Evolutionary conservation across 1,140 invertebrate species (phyloP).

Genomic region (Euwallacea similis): DNA sequence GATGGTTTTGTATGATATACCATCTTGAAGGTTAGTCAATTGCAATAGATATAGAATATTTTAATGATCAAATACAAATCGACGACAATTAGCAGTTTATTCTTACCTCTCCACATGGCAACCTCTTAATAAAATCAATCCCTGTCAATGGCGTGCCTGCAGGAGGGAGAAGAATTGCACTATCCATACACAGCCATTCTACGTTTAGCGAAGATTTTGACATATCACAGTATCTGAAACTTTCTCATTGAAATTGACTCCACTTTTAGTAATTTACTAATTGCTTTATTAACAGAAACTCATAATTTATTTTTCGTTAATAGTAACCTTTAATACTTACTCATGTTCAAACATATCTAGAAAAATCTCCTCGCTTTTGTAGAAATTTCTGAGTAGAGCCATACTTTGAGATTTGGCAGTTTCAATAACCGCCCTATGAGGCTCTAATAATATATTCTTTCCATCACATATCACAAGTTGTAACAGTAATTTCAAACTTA

Average conservation of each 20-base stretch:
- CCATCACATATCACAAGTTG: conserved; percentile 57
- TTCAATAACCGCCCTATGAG: conserved; percentile 72
- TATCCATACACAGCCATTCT: conserved; percentile 93
- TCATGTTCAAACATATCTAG: conserved; percentile 99
- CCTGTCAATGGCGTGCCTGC: conserved; percentile 96
- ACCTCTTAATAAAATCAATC: conserved; percentile 89
- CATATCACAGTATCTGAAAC: conserved; percentile 78
- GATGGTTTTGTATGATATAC: too few relatives aligned
- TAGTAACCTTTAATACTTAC: conserved; percentile 56
- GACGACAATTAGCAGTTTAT: background rate
- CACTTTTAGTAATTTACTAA: background rate
- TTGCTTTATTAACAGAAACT: too few relatives aligned
- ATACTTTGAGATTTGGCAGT: conserved; percentile 84
- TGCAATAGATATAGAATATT: too few relatives aligned
- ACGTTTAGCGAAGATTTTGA: conserved; percentile 85
- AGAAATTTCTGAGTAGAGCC: conserved; percentile 85
- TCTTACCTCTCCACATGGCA: conserved; percentile 91
- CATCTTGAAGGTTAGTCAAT: too few relatives aligned
- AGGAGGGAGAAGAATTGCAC: conserved; percentile 92
- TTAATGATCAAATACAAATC: too few relatives aligned
- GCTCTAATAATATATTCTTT: conserved; percentile 61
- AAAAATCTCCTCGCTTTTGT: conserved; percentile 98
- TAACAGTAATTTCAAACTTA: conserved; percentile 78
- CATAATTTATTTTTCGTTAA: background rate
- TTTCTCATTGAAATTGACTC: too few relatives aligned